phyloP scores from a whole-genome alignment of 2,797 vertebrate genomes.

The Acanthiza pusilla region DNA sequence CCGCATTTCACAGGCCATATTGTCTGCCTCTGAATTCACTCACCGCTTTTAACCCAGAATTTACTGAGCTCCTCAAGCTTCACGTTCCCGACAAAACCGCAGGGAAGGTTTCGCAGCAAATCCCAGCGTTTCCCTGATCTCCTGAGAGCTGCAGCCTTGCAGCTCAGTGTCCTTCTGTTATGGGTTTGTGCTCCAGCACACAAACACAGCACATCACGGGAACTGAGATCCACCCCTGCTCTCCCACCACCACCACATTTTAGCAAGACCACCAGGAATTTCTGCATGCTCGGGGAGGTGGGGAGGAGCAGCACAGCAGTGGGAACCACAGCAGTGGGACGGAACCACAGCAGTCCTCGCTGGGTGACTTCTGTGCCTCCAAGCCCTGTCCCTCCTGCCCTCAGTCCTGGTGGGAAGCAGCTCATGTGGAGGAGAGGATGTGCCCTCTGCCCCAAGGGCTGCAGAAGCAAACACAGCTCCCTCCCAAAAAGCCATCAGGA shows the following conservation, averaged over 20 bases:
- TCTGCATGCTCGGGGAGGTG: rapidly evolving
- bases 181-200: not conserved
- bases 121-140: not conserved
- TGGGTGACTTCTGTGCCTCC: not conserved
- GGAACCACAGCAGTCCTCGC: not conserved
- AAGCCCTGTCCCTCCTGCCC: not conserved
- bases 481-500: not conserved
- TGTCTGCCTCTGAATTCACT: conserved; percentile 20
- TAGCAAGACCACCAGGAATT: not conserved
- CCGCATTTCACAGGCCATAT: conserved; percentile 12
- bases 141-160: not conserved
- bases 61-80: not conserved
- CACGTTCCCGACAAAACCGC: not conserved
- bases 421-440: not conserved
- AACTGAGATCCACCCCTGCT: not conserved
- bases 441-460: not conserved
- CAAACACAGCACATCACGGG: not conserved
- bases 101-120: not conserved
- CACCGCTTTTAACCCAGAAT: conserved; percentile 19
- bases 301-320: not conserved
- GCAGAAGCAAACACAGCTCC: not conserved
- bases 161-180: not conserved
- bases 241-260: not conserved
- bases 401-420: not conserved
- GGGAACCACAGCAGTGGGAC: not conserved